These are phyloP conservation scores for Muschampia plurimacula DNA, from an alignment of 2,888 invertebrate genomes.

Conservation along the genomic window DNA sequence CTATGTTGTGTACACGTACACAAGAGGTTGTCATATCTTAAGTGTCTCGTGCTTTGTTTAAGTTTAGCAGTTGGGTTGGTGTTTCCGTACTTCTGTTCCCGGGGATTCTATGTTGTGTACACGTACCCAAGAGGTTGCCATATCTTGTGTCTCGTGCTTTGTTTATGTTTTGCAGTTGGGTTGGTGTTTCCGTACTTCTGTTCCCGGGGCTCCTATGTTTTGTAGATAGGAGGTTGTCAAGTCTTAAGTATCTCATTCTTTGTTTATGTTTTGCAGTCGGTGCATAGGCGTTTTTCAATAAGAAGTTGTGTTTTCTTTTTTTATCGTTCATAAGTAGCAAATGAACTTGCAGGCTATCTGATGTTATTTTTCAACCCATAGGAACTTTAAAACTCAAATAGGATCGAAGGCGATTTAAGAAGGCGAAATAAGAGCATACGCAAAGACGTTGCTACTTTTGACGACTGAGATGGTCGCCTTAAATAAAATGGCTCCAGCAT, in stretches of 20 bases:
- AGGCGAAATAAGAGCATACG: too few relatives aligned
- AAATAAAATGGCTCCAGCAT: too few relatives aligned
- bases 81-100: conserved; percentile 11
- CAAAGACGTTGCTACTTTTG: too few relatives aligned
- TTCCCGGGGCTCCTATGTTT: conserved; percentile 7
- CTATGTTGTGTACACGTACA: conserved; percentile 17
- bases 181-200: conserved; percentile 10
- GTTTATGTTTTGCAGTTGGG: conserved; percentile 12
- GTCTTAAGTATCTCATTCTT: conserved; percentile 2
- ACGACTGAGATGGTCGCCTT: too few relatives aligned
- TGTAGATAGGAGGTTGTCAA: conserved; percentile 17
- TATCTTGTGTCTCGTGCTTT: not conserved
- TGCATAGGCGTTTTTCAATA: too few relatives aligned
- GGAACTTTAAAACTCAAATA: too few relatives aligned
- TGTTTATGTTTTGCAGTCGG: conserved; percentile 15
- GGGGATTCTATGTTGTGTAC: conserved; percentile 20
- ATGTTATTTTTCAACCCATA: too few relatives aligned
- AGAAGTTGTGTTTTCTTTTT: too few relatives aligned
- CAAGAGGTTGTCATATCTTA: conserved; percentile 2
- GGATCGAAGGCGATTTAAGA: too few relatives aligned
- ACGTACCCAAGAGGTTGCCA: conserved; percentile 3
- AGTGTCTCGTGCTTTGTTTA: conserved; percentile 4
- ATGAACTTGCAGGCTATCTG: too few relatives aligned
- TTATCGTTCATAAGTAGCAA: too few relatives aligned
- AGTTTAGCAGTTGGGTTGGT: not conserved